Conservation (phyloP, 2,113 vertebrate genomes). For the Felis chaus region DNA sequence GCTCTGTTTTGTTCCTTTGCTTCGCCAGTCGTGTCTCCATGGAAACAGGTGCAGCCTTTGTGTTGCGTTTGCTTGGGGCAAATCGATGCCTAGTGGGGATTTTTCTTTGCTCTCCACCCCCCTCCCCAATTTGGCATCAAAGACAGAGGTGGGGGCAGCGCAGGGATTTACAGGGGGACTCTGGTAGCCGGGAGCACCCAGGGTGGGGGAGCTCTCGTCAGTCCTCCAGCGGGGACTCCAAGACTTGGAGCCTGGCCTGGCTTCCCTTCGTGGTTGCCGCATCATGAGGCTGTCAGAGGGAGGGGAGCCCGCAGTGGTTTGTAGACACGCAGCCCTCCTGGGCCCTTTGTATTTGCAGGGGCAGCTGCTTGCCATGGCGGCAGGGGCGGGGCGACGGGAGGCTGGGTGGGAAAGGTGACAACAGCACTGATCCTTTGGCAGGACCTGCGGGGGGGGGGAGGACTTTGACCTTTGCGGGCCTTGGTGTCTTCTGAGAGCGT, state of each 20-base stretch:
- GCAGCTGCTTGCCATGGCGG: neutral
- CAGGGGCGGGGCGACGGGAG: neutral
- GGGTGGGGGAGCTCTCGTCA: neutral
- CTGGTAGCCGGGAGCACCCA: neutral
- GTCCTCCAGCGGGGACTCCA: neutral
- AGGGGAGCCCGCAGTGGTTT: neutral
- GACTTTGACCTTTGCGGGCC: neutral
- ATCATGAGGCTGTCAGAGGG: accelerated
- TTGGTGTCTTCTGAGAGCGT: neutral
- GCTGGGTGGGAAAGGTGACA: neutral
- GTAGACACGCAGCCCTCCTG: neutral
- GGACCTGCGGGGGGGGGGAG: neutral
- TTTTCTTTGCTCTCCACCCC: conserved; percentile 44
- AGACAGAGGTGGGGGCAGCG: neutral
- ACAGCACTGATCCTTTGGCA: neutral
- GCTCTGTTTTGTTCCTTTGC: conserved; percentile 76
- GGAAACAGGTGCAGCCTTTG: conserved; percentile 81
- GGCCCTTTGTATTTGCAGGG: neutral
- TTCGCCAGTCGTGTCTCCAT: conserved; percentile 82
- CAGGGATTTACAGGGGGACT: neutral
- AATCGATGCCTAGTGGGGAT: conserved; percentile 68
- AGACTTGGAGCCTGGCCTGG: neutral
- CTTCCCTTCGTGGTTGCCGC: neutral
- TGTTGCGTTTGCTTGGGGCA: conserved; percentile 78
- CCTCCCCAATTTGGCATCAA: conserved; percentile 54